phyloP scores from a whole-genome alignment of 2,113 vertebrate genomes.

The Damaliscus lunatus region DNA sequence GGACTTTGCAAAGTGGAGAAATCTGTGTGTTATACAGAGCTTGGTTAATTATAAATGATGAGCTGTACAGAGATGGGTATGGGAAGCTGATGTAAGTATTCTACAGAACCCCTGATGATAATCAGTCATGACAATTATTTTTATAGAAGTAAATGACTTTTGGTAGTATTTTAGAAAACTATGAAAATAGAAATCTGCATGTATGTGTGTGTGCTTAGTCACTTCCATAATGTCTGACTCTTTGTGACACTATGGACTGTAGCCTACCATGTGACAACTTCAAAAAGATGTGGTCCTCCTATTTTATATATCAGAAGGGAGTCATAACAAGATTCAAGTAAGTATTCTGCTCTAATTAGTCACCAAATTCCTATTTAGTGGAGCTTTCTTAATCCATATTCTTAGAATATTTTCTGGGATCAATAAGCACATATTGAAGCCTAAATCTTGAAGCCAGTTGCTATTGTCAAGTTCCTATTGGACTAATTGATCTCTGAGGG shows the following conservation, averaged over 20 bases:
- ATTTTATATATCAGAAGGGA: not conserved
- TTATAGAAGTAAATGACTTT: not conserved
- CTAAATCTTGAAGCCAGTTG: not conserved
- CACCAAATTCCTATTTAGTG: not conserved
- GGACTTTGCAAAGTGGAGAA: not conserved
- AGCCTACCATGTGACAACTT: not conserved
- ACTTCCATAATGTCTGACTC: not conserved
- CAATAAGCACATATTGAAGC: not conserved
- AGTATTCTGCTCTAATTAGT: not conserved
- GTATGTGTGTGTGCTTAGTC: not conserved
- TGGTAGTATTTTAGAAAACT: not conserved
- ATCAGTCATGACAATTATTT: not conserved
- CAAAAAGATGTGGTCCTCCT: not conserved
- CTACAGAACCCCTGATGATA: not conserved
- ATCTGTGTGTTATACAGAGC: not conserved
- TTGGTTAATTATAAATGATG: not conserved
- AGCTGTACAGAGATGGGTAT: rapidly evolving
- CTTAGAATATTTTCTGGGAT: not conserved
- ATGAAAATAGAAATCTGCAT: not conserved
- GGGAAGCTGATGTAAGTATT: not conserved
- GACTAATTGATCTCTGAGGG: conserved; percentile 4
- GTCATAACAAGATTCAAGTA: not conserved
- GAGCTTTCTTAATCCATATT: not conserved
- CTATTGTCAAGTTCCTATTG: conserved; percentile 1
- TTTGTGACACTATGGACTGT: not conserved